Base-by-base conservation (phyloP, 2,797 vertebrate genomes). In the Moxostoma hubbsi region DNA sequence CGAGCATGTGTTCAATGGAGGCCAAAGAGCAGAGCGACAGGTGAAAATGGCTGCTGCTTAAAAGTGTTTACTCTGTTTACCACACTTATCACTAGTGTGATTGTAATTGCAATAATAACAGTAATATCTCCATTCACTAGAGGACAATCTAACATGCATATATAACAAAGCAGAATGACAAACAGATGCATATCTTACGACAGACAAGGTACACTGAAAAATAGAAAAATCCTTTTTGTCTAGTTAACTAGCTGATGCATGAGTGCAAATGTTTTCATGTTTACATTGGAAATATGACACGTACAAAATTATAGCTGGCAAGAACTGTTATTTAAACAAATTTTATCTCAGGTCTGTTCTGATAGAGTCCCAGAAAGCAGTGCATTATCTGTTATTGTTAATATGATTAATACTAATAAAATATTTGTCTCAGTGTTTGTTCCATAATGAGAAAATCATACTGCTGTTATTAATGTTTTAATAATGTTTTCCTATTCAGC, bases 1-100 rank as follows among this genome's bases (percentile, higher is more conserved):
- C 89, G 90, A 79, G 76, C 75, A 61, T 3, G 75, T 75, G 49
- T 10, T 55, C 88, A 90, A 86, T 90, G 88, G 87, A 89, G 88
- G 87, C 90, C 92, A 90, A 90, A 94, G 93, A 93, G 83, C 78
- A 89, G 90, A 89, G 89, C 90, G 71, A 45, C 68, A 79, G 86
- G 90, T 89, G 87, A 89, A 77, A 77, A 62, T 73, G 50, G 46
- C 46, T 58, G 54, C 57, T 45, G 24, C 24, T 16, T 80, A 24
- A 74, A 82, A 77, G 46, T 64, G 57, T 43, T 18, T 59, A 49
- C 80, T 79, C 55, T 72, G 53, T 80, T 75, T 69, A 49, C 13
- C 67, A 24, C 61, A 71, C 57, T 47, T 65, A 47, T 73, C 77
- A 63, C 73, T 36, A 45, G 18, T 62, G 18, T 18, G 58, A 80